phyloP scores from a whole-genome alignment of 2,797 vertebrate genomes.

The Tauraco hartlaubi region DNA sequence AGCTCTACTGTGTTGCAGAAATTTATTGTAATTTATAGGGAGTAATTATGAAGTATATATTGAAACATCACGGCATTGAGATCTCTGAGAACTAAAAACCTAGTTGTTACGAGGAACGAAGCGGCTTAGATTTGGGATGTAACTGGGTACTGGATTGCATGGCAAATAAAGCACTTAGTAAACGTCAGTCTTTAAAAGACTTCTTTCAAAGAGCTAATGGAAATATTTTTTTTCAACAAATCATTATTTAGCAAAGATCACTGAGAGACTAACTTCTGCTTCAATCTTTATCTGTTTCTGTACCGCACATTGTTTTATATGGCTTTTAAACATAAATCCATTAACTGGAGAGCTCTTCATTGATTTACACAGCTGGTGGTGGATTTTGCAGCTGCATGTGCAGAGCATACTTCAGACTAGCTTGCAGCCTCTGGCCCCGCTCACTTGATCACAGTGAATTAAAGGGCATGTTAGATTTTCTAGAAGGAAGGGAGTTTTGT shows the following conservation, averaged over 20 bases:
- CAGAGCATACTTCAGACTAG: not conserved
- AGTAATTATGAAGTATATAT: not conserved
- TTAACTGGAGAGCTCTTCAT: not conserved
- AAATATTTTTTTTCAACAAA: not conserved
- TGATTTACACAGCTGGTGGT: not conserved
- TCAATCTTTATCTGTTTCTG: not conserved
- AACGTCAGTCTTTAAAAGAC: too few species aligned
- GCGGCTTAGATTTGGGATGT: not conserved
- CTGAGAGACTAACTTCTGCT: not conserved
- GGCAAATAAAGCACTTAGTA: not conserved
- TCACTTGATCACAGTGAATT: not conserved
- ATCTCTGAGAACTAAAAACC: not conserved
- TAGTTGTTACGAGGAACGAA: rapidly evolving
- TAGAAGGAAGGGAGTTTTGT: not conserved
- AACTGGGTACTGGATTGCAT: not conserved
- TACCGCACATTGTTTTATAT: not conserved
- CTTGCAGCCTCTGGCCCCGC: not conserved
- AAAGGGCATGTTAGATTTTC: not conserved
- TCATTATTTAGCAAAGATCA: not conserved
- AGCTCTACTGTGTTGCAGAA: not conserved
- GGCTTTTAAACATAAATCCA: not conserved
- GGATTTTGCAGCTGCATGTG: not conserved
- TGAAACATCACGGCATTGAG: not conserved
- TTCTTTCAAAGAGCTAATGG: not conserved
- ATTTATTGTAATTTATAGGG: not conserved